These are phyloP conservation scores for Octopus bimaculoides DNA, from an alignment of 1,140 invertebrate genomes.

Conservation along the genomic window DNA sequence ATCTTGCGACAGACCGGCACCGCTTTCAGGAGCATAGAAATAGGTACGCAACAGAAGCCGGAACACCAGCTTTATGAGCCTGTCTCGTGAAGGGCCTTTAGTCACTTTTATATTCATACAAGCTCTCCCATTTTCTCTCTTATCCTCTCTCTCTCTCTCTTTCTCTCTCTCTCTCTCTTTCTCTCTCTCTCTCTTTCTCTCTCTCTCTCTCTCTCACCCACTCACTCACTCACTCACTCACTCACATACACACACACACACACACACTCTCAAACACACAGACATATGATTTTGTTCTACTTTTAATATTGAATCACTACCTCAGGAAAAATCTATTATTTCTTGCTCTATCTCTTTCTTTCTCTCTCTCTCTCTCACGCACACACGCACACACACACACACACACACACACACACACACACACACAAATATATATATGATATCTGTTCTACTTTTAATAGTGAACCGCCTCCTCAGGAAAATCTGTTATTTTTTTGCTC, in stretches of 20 bases:
- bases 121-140: not conserved
- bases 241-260: not conserved
- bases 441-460: too few species aligned
- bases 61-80: too few species aligned
- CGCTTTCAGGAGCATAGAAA: too few species aligned
- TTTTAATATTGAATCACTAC: not conserved
- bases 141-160: not conserved
- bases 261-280: not conserved
- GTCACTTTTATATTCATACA: not conserved
- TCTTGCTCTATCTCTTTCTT: not conserved
- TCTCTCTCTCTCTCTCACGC: not conserved
- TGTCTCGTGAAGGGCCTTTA: too few species aligned
- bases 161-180: not conserved
- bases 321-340: not conserved
- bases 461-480: too few species aligned
- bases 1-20: too few species aligned
- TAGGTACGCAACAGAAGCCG: too few species aligned
- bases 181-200: not conserved
- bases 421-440: not conserved
- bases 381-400: not conserved
- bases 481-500: too few species aligned
- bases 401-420: not conserved
- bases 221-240: not conserved
- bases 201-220: not conserved
- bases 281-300: not conserved